phyloP scores from a whole-genome alignment of 2,888 invertebrate species.

The Leptinotarsa peninsularis region DNA sequence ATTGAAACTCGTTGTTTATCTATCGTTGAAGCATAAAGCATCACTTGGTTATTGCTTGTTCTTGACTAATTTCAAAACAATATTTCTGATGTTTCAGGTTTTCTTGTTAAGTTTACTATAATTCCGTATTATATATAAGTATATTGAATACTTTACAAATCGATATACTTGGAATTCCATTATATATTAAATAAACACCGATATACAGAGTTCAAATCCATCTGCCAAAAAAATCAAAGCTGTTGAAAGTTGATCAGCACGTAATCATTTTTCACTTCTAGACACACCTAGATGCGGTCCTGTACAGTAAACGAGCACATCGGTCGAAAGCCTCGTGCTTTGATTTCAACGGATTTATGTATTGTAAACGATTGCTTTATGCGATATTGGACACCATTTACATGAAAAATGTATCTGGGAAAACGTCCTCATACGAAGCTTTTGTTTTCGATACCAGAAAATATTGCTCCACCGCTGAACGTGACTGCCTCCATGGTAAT shows the following conservation, averaged over 20 bases:
- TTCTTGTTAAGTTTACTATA: too few relatives aligned
- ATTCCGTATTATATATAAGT: too few relatives aligned
- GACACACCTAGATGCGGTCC: conserved; percentile 39
- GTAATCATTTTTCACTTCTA: not conserved
- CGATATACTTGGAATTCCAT: too few relatives aligned
- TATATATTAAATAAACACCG: too few relatives aligned
- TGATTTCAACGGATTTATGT: conserved; percentile 69
- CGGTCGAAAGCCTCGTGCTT: conserved; percentile 63
- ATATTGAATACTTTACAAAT: too few relatives aligned
- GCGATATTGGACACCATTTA: conserved; percentile 69
- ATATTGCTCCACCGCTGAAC: conserved; percentile 65
- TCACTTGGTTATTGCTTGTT: too few relatives aligned
- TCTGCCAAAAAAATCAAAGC: not conserved
- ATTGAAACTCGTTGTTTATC: too few relatives aligned
- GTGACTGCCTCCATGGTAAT: conserved; percentile 66
- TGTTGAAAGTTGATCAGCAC: not conserved
- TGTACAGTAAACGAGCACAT: conserved; percentile 62
- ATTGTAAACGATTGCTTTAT: conserved; percentile 69
- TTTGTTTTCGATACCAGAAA: conserved; percentile 68
- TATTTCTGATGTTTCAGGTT: too few relatives aligned
- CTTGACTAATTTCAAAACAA: too few relatives aligned
- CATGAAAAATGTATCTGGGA: conserved; percentile 68
- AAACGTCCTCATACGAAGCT: conserved; percentile 66
- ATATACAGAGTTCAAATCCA: too few relatives aligned
- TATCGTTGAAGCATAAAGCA: too few relatives aligned